A percentile compares a stretch with the other conserved stretches of the same genome.
Evolutionary conservation across 2,888 invertebrate species (phyloP).

Genomic region (Leptinotarsa juncta): DNA sequence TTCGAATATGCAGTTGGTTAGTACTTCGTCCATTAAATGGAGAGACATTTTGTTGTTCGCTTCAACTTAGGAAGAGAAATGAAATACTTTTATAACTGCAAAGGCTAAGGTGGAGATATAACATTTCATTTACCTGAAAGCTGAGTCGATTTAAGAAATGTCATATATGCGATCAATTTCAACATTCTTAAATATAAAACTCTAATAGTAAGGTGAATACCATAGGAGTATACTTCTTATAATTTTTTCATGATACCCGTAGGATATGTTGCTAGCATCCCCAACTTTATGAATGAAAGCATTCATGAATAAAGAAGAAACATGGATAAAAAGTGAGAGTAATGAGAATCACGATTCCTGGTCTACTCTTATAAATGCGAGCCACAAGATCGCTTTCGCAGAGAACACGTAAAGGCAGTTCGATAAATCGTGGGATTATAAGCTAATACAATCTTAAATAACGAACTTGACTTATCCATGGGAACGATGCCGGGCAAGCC

Average conservation of each 20-base stretch:
- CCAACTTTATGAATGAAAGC: neutral
- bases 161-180: too few relatives aligned
- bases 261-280: neutral
- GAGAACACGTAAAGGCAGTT: constrained; percentile 19
- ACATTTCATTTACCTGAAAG: too few relatives aligned
- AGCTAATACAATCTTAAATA: constrained; percentile 32
- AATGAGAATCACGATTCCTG: constrained; percentile 30
- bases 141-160: too few relatives aligned
- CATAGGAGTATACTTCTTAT: too few relatives aligned
- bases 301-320: constrained; percentile 29
- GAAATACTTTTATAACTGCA: too few relatives aligned
- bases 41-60: too few relatives aligned
- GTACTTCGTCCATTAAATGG: too few relatives aligned
- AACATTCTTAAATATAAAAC: too few relatives aligned
- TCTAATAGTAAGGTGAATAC: too few relatives aligned
- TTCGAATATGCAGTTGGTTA: too few relatives aligned
- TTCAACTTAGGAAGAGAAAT: too few relatives aligned
- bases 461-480: constrained; percentile 32
- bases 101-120: too few relatives aligned
- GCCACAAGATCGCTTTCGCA: constrained; percentile 25
- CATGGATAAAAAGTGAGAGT: constrained; percentile 19
- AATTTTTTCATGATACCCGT: neutral
- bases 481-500: constrained; percentile 9
- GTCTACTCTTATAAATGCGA: constrained; percentile 20
- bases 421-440: constrained; percentile 36